A percentile compares a stretch with the other conserved stretches of the same genome.
These are phyloP conservation scores for Scytalopus superciliaris DNA, from an alignment of 2,113 vertebrate species.

Conservation along the genomic window DNA sequence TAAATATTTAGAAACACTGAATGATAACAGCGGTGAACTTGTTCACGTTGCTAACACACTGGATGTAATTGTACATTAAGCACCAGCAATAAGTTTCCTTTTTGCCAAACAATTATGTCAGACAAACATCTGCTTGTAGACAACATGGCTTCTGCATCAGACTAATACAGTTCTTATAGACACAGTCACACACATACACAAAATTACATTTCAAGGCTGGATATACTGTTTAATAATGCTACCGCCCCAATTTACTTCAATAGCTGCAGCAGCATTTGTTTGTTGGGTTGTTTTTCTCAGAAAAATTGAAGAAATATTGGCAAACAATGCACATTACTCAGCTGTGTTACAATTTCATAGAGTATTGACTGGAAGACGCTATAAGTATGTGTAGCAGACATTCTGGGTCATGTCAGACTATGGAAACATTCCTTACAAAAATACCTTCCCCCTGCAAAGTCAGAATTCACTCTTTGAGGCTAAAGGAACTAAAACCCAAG, in stretches of 20 bases:
- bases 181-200: constrained; percentile 64
- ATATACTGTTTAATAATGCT: constrained; percentile 70
- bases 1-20: constrained; percentile 65
- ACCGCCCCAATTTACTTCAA: constrained; percentile 31
- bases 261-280: constrained; percentile 48
- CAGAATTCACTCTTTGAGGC: constrained; percentile 30
- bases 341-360: constrained; percentile 30
- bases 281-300: constrained; percentile 22
- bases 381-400: constrained; percentile 54
- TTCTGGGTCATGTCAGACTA: constrained; percentile 49
- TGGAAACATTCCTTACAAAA: constrained; percentile 47
- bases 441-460: constrained; percentile 48
- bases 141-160: constrained; percentile 61
- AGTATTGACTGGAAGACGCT: constrained; percentile 62
- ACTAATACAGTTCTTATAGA: constrained; percentile 63
- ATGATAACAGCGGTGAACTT: constrained; percentile 54
- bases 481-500: constrained; percentile 43
- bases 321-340: constrained; percentile 44
- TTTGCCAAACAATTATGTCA: constrained; percentile 59
- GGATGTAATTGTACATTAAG: constrained; percentile 62
- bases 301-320: constrained; percentile 40
- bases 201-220: constrained; percentile 64
- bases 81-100: constrained; percentile 60
- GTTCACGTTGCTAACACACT: constrained; percentile 54
- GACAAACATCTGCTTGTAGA: constrained; percentile 63